phyloP scores from a whole-genome alignment of 2,797 vertebrate genomes.

The Muscicapa comitata region DNA sequence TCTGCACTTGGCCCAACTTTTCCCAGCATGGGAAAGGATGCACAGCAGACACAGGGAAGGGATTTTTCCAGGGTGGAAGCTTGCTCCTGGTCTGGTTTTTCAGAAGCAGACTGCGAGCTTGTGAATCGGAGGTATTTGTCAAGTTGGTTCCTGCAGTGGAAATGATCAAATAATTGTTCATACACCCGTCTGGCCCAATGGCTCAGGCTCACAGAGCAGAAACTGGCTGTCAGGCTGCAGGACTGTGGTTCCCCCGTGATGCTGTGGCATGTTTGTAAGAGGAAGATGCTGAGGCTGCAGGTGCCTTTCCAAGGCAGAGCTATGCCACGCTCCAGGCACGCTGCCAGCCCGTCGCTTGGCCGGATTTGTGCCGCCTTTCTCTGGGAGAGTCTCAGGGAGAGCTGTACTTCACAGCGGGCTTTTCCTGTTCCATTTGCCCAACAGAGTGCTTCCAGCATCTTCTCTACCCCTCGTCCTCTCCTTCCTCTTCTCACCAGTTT shows the following conservation, averaged over 20 bases:
- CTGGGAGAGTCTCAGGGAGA: not conserved
- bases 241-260: not conserved
- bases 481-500: not conserved
- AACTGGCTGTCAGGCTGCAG: conserved; percentile 4
- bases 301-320: conserved; percentile 9
- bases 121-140: conserved; percentile 30
- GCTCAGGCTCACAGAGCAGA: conserved; percentile 14
- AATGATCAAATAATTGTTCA: conserved; percentile 46
- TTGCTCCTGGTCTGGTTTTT: not conserved
- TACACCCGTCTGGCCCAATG: not conserved
- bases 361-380: rapidly evolving
- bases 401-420: not conserved
- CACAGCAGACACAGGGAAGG: not conserved
- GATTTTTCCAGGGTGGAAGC: conserved; percentile 16
- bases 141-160: conserved; percentile 37
- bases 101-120: not conserved
- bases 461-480: not conserved
- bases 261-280: not conserved
- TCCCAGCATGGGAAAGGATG: not conserved
- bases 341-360: not conserved
- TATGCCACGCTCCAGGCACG: rapidly evolving
- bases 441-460: not conserved
- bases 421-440: not conserved
- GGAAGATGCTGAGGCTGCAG: not conserved
- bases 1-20: not conserved